These are phyloP conservation scores for Tetraneura akinire DNA, from an alignment of 1,140 invertebrate species.

Conservation along the genomic window DNA sequence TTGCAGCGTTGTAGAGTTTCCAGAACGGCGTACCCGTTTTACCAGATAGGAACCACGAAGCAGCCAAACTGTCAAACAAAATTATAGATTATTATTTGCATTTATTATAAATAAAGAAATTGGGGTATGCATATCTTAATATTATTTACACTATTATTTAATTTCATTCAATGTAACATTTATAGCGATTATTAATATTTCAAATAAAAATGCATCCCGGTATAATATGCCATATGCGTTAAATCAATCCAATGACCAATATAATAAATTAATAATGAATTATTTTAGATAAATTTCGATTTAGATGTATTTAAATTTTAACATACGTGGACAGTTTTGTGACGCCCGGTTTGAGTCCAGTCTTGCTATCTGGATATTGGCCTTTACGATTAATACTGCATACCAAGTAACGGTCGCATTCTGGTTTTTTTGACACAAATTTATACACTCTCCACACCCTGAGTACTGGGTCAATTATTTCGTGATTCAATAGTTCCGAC, in stretches of 20 bases:
- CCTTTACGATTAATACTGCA: slow-evolving; percentile 72
- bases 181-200: too few species aligned
- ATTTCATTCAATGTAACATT: too few species aligned
- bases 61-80: slow-evolving; percentile 65
- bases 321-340: slow-evolving; percentile 66
- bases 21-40: slow-evolving; percentile 66
- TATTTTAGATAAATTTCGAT: background rate
- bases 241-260: too few species aligned
- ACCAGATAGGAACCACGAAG: slow-evolving; percentile 70
- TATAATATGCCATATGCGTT: too few species aligned
- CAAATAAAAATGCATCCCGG: too few species aligned
- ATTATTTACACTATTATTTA: too few species aligned
- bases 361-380: slow-evolving; percentile 59
- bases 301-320: background rate
- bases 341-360: slow-evolving; percentile 66
- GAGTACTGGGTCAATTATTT: slow-evolving; percentile 75
- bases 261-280: too few species aligned
- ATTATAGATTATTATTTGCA: too few species aligned
- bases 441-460: slow-evolving; percentile 71
- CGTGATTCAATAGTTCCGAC: slow-evolving; percentile 76
- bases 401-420: slow-evolving; percentile 75
- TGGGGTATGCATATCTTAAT: too few species aligned
- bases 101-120: too few species aligned
- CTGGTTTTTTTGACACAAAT: slow-evolving; percentile 68
- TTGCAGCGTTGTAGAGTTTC: slow-evolving; percentile 66